phyloP scores from a whole-genome alignment of 2,888 invertebrate genomes.

The Hemistola chrysoprasaria region DNA sequence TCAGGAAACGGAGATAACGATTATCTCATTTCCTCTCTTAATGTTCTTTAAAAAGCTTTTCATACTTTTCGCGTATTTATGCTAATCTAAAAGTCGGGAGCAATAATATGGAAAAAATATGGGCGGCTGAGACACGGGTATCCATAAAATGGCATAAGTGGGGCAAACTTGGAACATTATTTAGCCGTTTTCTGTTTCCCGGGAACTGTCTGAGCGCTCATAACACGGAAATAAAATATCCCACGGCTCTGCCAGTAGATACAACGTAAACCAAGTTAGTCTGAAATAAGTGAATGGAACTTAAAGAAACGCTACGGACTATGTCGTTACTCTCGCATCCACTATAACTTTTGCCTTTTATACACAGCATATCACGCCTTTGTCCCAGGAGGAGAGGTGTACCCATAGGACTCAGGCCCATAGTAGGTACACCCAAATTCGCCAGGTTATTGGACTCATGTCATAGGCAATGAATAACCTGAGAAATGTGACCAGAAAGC shows the following conservation, averaged over 20 bases:
- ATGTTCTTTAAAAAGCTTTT: conserved; percentile 58
- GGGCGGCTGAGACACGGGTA: conserved; percentile 47
- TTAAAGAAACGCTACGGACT: no score
- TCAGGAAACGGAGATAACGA: conserved; percentile 42
- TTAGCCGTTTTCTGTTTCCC: conserved; percentile 47
- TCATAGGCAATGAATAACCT: no score
- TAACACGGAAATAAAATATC: conserved; percentile 25
- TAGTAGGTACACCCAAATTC: no score
- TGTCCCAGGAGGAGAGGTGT: no score
- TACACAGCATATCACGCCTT: no score
- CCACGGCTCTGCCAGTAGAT: conserved; percentile 5
- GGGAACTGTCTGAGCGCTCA: conserved; percentile 38
- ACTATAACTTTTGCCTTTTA: no score
- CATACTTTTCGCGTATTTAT: conserved; percentile 53
- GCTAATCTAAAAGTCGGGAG: conserved; percentile 55
- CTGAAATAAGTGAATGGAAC: no score
- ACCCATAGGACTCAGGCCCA: no score
- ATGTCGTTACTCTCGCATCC: no score
- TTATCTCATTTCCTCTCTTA: conserved; percentile 45
- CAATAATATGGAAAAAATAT: conserved; percentile 56
- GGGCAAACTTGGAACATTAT: conserved; percentile 57
- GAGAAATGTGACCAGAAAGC: no score
- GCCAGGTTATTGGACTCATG: no score
- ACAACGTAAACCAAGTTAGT: no score
- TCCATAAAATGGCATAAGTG: conserved; percentile 55